Conservation (phyloP, 2,888 invertebrate species). For the Thymelicus acteon region DNA sequence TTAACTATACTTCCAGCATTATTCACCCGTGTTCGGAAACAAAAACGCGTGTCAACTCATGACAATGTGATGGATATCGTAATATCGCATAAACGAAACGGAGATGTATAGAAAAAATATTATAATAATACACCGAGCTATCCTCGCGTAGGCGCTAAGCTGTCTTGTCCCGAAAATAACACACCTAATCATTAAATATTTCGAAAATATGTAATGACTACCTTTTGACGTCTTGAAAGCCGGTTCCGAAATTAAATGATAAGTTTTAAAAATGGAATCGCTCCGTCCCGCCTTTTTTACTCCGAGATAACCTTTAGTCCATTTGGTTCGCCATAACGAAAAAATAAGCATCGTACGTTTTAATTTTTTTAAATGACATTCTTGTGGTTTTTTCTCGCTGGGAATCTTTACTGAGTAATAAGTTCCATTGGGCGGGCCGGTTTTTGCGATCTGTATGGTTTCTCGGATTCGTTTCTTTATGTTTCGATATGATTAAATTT, state of each 20-base stretch:
- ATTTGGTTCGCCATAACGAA: slow-evolving; percentile 79
- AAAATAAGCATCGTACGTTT: slow-evolving; percentile 76
- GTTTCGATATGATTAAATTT: slow-evolving; percentile 61
- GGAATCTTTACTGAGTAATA: slow-evolving; percentile 77
- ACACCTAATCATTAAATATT: slow-evolving; percentile 52
- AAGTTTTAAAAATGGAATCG: slow-evolving; percentile 85
- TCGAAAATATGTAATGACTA: slow-evolving; percentile 82
- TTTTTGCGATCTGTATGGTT: slow-evolving; percentile 73
- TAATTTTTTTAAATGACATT: slow-evolving; percentile 84
- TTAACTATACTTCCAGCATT: slow-evolving; percentile 28
- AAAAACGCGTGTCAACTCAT: slow-evolving; percentile 23
- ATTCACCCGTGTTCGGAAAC: slow-evolving; percentile 27
- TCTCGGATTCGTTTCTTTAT: slow-evolving; percentile 61
- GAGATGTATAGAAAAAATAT: slow-evolving; percentile 16
- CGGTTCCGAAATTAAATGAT: slow-evolving; percentile 84
- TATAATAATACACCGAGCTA: slow-evolving; percentile 28
- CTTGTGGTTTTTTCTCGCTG: slow-evolving; percentile 81
- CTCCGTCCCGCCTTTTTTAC: slow-evolving; percentile 83
- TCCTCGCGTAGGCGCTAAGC: slow-evolving; percentile 70
- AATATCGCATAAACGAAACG: slow-evolving; percentile 9
- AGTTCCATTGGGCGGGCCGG: slow-evolving; percentile 65
- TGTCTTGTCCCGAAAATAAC: slow-evolving; percentile 61
- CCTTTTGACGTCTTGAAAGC: slow-evolving; percentile 84
- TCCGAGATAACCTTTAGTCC: slow-evolving; percentile 83
- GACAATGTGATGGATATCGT: slow-evolving; percentile 29